These are phyloP conservation scores for Aradophagus sp. DNA, from an alignment of 1,140 invertebrate species.

Conservation along the genomic window DNA sequence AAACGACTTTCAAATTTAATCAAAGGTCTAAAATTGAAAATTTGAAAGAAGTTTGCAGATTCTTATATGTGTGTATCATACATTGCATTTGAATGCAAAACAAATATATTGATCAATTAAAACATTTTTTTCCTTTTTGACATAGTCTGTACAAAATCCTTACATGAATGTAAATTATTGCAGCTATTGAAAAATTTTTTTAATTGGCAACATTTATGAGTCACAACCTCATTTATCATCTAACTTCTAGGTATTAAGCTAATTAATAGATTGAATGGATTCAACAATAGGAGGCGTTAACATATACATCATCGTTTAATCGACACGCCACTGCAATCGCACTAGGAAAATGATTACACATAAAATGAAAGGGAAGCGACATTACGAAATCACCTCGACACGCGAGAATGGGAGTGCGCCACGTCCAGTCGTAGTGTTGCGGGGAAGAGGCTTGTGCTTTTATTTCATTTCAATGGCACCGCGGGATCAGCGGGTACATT, in stretches of 20 bases:
- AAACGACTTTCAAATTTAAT: too few relatives aligned
- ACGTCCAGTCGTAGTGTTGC: conserved; percentile 58
- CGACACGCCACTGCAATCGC: conserved; percentile 40
- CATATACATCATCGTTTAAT: conserved; percentile 51
- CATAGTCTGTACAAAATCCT: too few relatives aligned
- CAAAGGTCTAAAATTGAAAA: too few relatives aligned
- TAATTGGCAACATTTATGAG: conserved; percentile 13
- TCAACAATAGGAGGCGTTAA: conserved; percentile 34
- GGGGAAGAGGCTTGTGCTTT: conserved; percentile 66
- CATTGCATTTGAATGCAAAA: too few relatives aligned
- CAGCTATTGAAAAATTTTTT: conserved; percentile 4
- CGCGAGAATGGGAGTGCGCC: conserved; percentile 63
- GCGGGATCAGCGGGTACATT: conserved; percentile 73
- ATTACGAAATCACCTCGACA: conserved; percentile 55
- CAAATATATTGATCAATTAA: too few relatives aligned
- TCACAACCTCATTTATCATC: conserved; percentile 3
- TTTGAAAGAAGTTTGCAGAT: too few relatives aligned
- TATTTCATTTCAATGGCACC: conserved; percentile 75
- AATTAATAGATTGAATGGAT: conserved; percentile 30
- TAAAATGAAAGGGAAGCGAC: conserved; percentile 71
- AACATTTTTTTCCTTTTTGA: too few relatives aligned
- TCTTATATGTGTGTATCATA: too few relatives aligned
- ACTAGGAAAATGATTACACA: conserved; percentile 71
- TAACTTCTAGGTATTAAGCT: conserved; percentile 30
- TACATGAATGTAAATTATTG: too few relatives aligned